Evolutionary conservation across 1,140 invertebrate genomes (phyloP), one percentile per base, ranked within the genome.

Genomic region (Pseudomyrmex cubaensis): DNA sequence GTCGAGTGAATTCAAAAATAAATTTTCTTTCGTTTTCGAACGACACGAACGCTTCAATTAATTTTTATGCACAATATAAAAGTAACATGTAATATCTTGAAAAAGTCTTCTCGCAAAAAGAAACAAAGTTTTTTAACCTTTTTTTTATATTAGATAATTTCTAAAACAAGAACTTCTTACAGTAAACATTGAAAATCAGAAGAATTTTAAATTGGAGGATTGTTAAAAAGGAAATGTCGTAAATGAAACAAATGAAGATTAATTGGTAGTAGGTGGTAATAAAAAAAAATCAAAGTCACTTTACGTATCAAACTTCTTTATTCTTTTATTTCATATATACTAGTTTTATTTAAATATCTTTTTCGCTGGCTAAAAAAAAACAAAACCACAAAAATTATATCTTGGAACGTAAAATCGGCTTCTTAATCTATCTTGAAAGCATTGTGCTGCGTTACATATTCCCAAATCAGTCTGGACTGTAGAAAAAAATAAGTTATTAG

Each of bases 241-340:
- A 59, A 59, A 20, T 61, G 1, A 57, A 2, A 5, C 10, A 72
- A 70, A n/a, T 7, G 2, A 8, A 8, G n/a, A 72, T n/a, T 70
- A 69, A 76, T 77, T 66, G 35, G 4, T 35, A 7, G 4, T 35
- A 1, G 8, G 13, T 20, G 61, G 1, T 64, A 9, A 66, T 62
- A 0, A 54, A 44, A 54, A 44, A 20, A 20, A 44, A 62, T 74
- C 44, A 35, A 35, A 7, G 5, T 35, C 9, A 1, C 5, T 46
- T 1, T 46, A 25, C 8, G 4, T 22, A 74, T 70, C 0, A 44
- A 61, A 22, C 9, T 3, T 1, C 52, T 80, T 52, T 7, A 35
- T 70, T 62, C 61, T 15, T 72, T 82, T 82, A 72, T 74, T 82
- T 82, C 15, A 74, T 74, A 61, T 74, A 17, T 82, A 82, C 48